Conservation (phyloP, 2,113 vertebrate species). For the Chinchilla lanigera region DNA sequence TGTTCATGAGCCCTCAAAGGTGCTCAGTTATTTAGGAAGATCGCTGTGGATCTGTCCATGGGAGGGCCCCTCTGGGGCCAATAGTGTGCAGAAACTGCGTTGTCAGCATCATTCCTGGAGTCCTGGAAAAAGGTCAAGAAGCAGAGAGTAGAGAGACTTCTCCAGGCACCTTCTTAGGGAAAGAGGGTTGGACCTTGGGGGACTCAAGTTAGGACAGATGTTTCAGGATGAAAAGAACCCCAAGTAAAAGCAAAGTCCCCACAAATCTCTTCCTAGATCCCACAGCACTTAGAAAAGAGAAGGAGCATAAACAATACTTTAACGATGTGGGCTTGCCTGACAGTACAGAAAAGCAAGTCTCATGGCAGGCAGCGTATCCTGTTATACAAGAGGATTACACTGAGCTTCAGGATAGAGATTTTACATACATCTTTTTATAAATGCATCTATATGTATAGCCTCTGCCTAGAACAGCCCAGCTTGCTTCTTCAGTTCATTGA, state of each 20-base stretch:
- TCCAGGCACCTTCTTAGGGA: conserved; percentile 53
- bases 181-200: conserved; percentile 47
- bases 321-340: conserved; percentile 70
- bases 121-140: not conserved
- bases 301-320: conserved; percentile 76
- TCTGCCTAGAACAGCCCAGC: conserved; percentile 94
- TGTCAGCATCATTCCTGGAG: conserved; percentile 15
- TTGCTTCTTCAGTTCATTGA: conserved; percentile 98
- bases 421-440: conserved; percentile 88
- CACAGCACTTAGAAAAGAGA: conserved; percentile 69
- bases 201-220: conserved; percentile 67
- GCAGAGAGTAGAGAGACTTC: conserved; percentile 37
- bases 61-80: conserved; percentile 62
- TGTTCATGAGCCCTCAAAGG: not conserved
- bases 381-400: conserved; percentile 85
- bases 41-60: not conserved
- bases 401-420: conserved; percentile 85
- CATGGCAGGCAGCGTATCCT: conserved; percentile 68
- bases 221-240: conserved; percentile 71
- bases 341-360: conserved; percentile 71
- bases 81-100: not conserved
- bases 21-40: conserved; percentile 37
- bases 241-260: conserved; percentile 51
- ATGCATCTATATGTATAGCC: conserved; percentile 88
- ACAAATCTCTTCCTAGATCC: conserved; percentile 41